A percentile compares a stretch with the other conserved stretches of the same genome.
Conservation (phyloP, 2,797 vertebrate genomes). For the Aplochiton taeniatus region DNA sequence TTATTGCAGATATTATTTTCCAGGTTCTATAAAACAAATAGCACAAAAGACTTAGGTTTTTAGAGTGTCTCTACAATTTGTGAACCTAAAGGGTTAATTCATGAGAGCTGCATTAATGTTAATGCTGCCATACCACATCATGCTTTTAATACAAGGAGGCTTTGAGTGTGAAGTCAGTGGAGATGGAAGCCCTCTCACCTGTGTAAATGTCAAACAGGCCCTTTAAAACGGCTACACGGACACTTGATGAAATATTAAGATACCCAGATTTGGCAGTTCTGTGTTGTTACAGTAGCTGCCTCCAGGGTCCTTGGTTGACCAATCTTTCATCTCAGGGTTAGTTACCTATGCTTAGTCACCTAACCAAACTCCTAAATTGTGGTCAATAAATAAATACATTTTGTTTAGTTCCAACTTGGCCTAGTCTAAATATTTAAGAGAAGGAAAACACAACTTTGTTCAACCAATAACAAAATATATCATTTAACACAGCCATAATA, state of each 20-base stretch:
- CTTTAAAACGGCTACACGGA: constrained; percentile 42
- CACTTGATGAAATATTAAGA: constrained; percentile 58
- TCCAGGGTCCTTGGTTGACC: neutral
- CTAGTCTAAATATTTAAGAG: no score
- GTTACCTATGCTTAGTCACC: no score
- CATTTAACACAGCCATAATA: no score
- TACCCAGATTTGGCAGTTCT: constrained; percentile 12
- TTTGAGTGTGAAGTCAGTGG: constrained; percentile 63
- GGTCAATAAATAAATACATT: no score
- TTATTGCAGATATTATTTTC: no score
- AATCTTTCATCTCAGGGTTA: no score
- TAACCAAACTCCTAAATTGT: no score
- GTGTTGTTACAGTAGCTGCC: neutral
- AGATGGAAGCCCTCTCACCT: constrained; percentile 65
- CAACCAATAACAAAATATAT: no score
- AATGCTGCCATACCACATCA: constrained; percentile 70
- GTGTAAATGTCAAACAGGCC: constrained; percentile 56
- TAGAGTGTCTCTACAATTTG: constrained; percentile 27
- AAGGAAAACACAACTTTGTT: no score
- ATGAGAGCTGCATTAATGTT: constrained; percentile 55
- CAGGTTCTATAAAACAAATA: neutral
- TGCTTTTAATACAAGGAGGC: constrained; percentile 39
- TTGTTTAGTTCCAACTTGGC: no score
- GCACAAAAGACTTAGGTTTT: constrained; percentile 11
- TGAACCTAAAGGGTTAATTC: constrained; percentile 49